Base-by-base conservation (phyloP, 2,888 invertebrate genomes). In the Poecilus cupreus region DNA sequence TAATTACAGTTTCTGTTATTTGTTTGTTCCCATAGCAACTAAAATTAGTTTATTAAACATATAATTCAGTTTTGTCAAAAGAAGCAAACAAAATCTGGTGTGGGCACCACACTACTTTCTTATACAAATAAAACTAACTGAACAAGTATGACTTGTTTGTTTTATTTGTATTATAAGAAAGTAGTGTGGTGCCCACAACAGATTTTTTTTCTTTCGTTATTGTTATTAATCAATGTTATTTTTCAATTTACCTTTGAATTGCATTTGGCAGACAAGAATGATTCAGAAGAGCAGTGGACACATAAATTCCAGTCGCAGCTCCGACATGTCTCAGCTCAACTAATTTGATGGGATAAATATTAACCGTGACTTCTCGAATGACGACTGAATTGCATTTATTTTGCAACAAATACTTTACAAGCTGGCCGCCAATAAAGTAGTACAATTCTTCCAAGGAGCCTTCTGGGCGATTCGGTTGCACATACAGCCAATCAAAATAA, bases 221-320 rank as follows among this genome's bases (percentile, higher is more conserved):
- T n/a, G n/a, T n/a, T n/a, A n/a, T n/a, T n/a, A n/a, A n/a, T n/a
- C n/a, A n/a, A n/a, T n/a, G n/a, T n/a, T n/a, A n/a, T n/a, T n/a
- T n/a, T n/a, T n/a, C n/a, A n/a, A n/a, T n/a, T n/a, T 54, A 75
- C 75, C 75, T 54, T 32, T 39, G 22, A n/a, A 39, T 13, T 13
- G 77, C 37, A 24, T 77, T 77, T 24, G 77, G 77, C 22, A 77
- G 8, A 46, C 77, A 77, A 0, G 77, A 77, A 77, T 77, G 77
- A 22, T 77, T 77, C 13, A 77, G 32, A 6, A 77, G 10, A n/a
- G 60, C 46, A 64, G 8, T 24, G n/a, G 77, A 77, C n/a, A 64
- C 20, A 39, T 43, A 77, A n/a, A 60, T 39, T 43, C 60, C 77
- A 22, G 11, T 8, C n/a, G 24, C 60, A 64, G 16, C 0, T 54